These are phyloP conservation scores for Tamias sibiricus DNA, from an alignment of 2,113 vertebrate species.

Conservation along the genomic window DNA sequence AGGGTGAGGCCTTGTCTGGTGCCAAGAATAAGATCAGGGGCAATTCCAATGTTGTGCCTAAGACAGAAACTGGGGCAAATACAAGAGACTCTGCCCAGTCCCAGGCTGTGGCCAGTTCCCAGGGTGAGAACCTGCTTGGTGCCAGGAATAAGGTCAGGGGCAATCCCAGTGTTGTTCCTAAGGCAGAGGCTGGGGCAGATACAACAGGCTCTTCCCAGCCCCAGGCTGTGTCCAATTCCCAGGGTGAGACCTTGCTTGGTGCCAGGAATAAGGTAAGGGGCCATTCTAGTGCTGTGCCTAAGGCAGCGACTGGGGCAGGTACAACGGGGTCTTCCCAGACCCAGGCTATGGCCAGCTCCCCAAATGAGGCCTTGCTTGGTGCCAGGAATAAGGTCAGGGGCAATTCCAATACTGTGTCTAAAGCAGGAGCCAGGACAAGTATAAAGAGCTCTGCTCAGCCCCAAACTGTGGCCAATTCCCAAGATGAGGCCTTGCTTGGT, in stretches of 20 bases:
- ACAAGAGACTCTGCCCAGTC: background rate
- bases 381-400: conserved; percentile 69
- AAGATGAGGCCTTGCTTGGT: conserved; percentile 30
- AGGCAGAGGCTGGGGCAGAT: background rate
- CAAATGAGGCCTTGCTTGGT: conserved; percentile 50
- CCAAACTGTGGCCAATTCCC: conserved; percentile 26
- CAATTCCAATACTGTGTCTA: conserved; percentile 31
- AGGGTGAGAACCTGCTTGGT: background rate
- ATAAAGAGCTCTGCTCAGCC: conserved; percentile 28
- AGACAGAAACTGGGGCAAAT: background rate
- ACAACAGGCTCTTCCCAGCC: background rate
- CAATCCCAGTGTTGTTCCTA: background rate
- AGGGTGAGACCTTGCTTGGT: conserved; percentile 51
- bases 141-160: background rate
- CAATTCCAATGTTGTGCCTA: background rate
- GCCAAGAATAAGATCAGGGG: conserved; percentile 9
- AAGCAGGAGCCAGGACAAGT: conserved; percentile 2
- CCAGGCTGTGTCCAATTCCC: conserved; percentile 20
- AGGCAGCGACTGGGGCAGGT: conserved; percentile 30
- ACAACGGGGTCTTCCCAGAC: background rate
- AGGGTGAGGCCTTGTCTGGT: conserved; percentile 18
- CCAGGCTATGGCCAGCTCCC: conserved; percentile 4
- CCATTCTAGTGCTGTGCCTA: conserved; percentile 24
- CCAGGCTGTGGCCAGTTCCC: background rate
- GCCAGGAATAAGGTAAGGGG: conserved; percentile 58